Base-by-base conservation (phyloP, 1,140 invertebrate species). In the Hylaeus anthracinus region DNA sequence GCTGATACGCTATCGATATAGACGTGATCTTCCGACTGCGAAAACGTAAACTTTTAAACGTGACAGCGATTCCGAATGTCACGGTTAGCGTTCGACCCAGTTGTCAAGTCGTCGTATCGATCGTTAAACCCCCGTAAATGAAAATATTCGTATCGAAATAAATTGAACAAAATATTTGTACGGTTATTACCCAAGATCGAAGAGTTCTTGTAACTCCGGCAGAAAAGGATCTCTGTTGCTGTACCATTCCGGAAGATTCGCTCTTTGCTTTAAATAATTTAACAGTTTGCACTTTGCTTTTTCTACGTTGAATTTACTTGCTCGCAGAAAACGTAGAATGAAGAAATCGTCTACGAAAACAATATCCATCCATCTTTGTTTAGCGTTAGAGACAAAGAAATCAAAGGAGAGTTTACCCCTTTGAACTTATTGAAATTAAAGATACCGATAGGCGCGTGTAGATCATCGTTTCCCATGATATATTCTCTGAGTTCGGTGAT, bases 301-400 rank as follows among this genome's bases (percentile, higher is more conserved):
- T 9, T 95, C 94, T 0, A 94, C 72, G 81, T 95, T 92, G 85
- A 94, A 96, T 89, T 96, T 96, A 70, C 95, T 95, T 41, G 93
- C 93, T 60, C 95, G 91, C 56, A 96, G 85, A 90, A 96, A 96
- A 56, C 95, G 93, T 26, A 95, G 80, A 12, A 96, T 91, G 43
- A 94, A 94, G 74, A 94, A 93, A 58, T 94, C 94, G 78, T 95
- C 94, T 88, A 73, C 58, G 26, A 60, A 77, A 56, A 77, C 75
- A 72, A 84, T 8, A 45, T 15, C 2, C 15, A 4, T 26, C 14
- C 9, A 37, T 15, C 3, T 9, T 45, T 15, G 41, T 48, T 45
- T 15, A 48, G 39, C 12, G 64, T 14, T 14, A 45, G 5, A 45
- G 15, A 6, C 14, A 15, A 41, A 15, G 48, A 41, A 71, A 56